Conservation (phyloP, 2,888 invertebrate genomes). For the Himalopsyche anomala region DNA sequence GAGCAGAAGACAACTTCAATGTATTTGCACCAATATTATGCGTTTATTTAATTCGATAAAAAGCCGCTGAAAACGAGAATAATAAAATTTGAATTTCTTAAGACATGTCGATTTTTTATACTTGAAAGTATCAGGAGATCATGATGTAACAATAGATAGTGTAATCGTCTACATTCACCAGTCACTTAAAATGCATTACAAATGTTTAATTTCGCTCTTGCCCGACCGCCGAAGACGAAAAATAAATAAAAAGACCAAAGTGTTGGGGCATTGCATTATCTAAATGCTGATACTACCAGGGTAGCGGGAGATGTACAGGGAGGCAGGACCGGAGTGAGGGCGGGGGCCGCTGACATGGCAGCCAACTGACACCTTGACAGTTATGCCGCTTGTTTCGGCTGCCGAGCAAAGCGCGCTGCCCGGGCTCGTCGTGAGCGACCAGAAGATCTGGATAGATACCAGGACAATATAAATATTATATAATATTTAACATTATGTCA, state of each 20-base stretch:
- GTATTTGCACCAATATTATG: no score
- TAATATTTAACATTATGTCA: no score
- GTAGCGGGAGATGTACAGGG: constrained; percentile 44
- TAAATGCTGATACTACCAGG: constrained; percentile 53
- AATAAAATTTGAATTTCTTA: no score
- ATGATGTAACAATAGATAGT: constrained; percentile 6
- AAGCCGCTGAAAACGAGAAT: no score
- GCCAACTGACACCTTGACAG: constrained; percentile 67
- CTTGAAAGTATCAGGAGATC: background rate
- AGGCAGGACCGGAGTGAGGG: constrained; percentile 50
- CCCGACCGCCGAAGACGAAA: constrained; percentile 54
- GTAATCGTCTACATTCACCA: background rate
- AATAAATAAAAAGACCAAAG: constrained; percentile 53
- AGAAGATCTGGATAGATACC: constrained; percentile 17
- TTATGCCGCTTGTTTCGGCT: constrained; percentile 64
- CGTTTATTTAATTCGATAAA: no score
- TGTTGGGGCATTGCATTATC: constrained; percentile 61
- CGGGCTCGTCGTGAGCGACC: constrained; percentile 48
- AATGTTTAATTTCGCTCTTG: constrained; percentile 59
- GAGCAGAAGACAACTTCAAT: no score
- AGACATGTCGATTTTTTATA: background rate
- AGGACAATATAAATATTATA: background rate
- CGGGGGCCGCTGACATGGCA: constrained; percentile 65
- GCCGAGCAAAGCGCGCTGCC: constrained; percentile 54
- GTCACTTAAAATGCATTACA: constrained; percentile 49